Conservation (phyloP, 2,113 vertebrate genomes). For the Xerus inauris region DNA sequence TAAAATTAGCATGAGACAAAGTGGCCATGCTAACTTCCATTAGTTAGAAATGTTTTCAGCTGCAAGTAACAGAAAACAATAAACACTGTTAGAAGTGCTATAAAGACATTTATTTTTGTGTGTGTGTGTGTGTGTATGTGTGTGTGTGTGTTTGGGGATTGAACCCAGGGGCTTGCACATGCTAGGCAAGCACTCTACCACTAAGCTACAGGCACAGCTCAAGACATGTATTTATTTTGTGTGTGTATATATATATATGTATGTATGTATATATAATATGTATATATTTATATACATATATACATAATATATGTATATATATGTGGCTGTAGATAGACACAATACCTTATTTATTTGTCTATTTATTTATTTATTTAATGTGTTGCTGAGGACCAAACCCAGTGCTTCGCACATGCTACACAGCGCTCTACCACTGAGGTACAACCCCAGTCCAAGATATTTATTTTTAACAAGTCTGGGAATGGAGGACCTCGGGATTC, state of each 20-base stretch:
- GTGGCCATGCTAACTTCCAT: background rate
- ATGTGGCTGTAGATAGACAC: too few species aligned
- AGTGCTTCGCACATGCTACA: too few species aligned
- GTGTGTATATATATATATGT: too few species aligned
- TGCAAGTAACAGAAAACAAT: background rate
- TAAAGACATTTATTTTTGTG: background rate
- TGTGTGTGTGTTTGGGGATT: background rate
- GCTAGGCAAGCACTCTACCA: background rate
- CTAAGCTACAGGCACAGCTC: background rate
- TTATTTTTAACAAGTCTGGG: constrained; percentile 7
- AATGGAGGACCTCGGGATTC: background rate
- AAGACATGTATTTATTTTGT: background rate
- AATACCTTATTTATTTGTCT: too few species aligned
- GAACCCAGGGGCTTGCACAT: background rate
- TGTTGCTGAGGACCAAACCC: too few species aligned
- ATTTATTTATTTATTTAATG: too few species aligned
- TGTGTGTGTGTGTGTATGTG: background rate
- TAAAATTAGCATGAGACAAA: background rate
- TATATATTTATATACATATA: too few species aligned
- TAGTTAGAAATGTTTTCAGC: constrained; percentile 4
- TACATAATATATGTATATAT: too few species aligned
- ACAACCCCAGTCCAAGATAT: background rate
- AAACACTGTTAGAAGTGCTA: background rate
- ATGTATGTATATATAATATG: too few species aligned
- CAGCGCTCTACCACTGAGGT: too few species aligned